Conservation (phyloP, 2,888 invertebrate species). For the Callyntrura guangdongensis region DNA sequence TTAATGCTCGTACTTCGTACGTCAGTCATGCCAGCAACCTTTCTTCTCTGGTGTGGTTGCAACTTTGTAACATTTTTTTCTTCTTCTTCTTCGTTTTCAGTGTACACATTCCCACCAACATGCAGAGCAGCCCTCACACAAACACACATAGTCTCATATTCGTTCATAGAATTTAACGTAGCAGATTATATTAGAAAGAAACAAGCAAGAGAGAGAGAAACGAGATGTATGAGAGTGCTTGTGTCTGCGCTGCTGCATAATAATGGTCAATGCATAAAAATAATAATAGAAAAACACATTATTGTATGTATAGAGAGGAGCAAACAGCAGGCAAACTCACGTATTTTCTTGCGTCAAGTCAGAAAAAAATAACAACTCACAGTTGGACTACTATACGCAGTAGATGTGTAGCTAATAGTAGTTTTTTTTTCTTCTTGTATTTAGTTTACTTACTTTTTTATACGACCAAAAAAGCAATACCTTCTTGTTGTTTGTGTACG, state of each 20-base stretch:
- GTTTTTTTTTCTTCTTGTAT: neutral
- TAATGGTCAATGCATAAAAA: constrained; percentile 41
- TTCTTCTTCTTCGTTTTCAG: neutral
- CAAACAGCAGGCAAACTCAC: constrained; percentile 51
- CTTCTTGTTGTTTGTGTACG: neutral
- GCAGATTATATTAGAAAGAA: too few relatives aligned
- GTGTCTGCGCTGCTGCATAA: constrained; percentile 9
- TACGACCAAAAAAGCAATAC: neutral
- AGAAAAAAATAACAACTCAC: constrained; percentile 23
- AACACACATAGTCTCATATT: neutral
- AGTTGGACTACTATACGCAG: neutral
- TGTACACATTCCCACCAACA: neutral
- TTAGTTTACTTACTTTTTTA: constrained; percentile 14
- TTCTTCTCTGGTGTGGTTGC: constrained; percentile 7
- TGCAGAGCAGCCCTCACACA: neutral
- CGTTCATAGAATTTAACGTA: too few relatives aligned
- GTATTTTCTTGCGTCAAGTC: constrained; percentile 32
- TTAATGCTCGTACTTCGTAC: neutral
- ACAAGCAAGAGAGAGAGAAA: neutral
- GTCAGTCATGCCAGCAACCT: constrained; percentile 26
- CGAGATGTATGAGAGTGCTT: too few relatives aligned
- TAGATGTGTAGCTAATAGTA: too few relatives aligned
- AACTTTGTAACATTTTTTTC: constrained; percentile 16
- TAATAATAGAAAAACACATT: neutral
- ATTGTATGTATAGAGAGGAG: constrained; percentile 21